These are phyloP conservation scores for Trematocara macrostoma DNA, from an alignment of 2,113 vertebrate genomes.

Conservation along the genomic window DNA sequence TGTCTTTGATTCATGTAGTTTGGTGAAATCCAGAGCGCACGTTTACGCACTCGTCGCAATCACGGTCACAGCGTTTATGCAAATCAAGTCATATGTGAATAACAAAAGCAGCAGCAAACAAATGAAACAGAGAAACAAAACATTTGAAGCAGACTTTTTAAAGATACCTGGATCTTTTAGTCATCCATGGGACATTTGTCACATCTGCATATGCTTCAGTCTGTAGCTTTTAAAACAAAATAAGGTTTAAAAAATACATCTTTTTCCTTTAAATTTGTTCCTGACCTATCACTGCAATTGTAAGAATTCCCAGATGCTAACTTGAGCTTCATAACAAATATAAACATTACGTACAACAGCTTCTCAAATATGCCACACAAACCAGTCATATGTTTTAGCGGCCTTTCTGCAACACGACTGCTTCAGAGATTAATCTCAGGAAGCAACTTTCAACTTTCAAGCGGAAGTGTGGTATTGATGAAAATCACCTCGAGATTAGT, in stretches of 20 bases:
- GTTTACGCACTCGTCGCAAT: neutral
- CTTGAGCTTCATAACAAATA: slow-evolving; percentile 43
- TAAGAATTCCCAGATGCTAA: slow-evolving; percentile 60
- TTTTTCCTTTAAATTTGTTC: slow-evolving; percentile 37
- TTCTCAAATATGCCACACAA: neutral
- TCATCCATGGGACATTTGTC: neutral
- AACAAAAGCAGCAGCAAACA: slow-evolving; percentile 47
- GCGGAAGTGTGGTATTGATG: slow-evolving; percentile 39
- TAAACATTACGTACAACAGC: slow-evolving; percentile 40
- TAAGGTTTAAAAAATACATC: slow-evolving; percentile 58
- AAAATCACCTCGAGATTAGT: slow-evolving; percentile 34
- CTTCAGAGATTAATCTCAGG: neutral
- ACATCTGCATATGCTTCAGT: slow-evolving; percentile 1
- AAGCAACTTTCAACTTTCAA: slow-evolving; percentile 31
- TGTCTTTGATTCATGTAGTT: neutral
- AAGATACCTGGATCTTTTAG: neutral
- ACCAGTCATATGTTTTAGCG: neutral
- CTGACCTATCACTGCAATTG: slow-evolving; percentile 56
- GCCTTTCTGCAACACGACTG: neutral
- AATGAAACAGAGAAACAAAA: neutral
- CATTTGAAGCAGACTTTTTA: neutral
- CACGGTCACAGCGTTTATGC: neutral
- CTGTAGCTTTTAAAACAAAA: slow-evolving; percentile 42
- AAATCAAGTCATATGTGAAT: slow-evolving; percentile 20
- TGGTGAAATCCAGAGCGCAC: neutral